Conservation (phyloP, 2,888 invertebrate genomes). For the Polydrusus pterygomalis region DNA sequence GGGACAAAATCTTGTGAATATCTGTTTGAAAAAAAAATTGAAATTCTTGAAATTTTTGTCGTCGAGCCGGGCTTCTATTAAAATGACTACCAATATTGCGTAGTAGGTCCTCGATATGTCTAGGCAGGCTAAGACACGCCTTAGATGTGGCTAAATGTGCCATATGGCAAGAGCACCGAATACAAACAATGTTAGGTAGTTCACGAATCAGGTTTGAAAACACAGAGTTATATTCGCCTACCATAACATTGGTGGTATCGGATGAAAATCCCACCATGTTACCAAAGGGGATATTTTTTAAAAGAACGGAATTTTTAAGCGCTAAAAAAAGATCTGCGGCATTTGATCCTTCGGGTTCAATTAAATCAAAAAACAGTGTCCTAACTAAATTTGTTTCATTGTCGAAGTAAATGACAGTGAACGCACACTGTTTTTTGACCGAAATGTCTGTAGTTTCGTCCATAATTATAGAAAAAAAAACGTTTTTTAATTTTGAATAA, state of each 20-base stretch:
- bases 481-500: neutral
- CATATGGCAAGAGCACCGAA: conserved; percentile 62
- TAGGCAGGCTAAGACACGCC: conserved; percentile 5
- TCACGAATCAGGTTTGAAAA: conserved; percentile 44
- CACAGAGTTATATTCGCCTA: conserved; percentile 57
- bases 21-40: conserved; percentile 17
- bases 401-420: conserved; percentile 25
- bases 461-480: conserved; percentile 51
- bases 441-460: conserved; percentile 47
- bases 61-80: conserved; percentile 10
- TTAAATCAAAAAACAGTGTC: conserved; percentile 33
- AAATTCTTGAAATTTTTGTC: neutral
- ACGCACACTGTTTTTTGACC: conserved; percentile 46
- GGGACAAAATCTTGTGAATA: conserved; percentile 16
- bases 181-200: conserved; percentile 59
- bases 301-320: conserved; percentile 25
- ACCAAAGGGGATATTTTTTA: conserved; percentile 53
- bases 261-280: conserved; percentile 61
- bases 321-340: conserved; percentile 23
- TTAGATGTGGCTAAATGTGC: conserved; percentile 62
- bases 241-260: conserved; percentile 64
- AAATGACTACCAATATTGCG: conserved; percentile 17
- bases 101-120: conserved; percentile 6
- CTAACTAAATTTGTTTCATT: conserved; percentile 3
- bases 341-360: conserved; percentile 4